Evolutionary conservation across 2,797 vertebrate genomes (phyloP).

Genomic region (Ceryle rudis): DNA sequence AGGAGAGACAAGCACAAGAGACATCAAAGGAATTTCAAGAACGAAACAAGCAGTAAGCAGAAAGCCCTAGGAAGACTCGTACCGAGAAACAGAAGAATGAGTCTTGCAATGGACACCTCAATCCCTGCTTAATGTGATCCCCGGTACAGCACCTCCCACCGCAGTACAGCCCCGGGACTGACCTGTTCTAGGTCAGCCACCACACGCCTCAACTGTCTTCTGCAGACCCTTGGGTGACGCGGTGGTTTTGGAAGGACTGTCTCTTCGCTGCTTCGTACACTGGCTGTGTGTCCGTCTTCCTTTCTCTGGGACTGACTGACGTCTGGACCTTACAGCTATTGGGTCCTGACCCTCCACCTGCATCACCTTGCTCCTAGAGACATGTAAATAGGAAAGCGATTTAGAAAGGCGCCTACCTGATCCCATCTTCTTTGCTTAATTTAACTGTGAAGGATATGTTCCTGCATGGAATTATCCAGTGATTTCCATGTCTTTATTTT

Average conservation of each 20-base stretch:
- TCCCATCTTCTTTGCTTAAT: not conserved
- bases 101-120: not conserved
- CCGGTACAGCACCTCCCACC: not conserved
- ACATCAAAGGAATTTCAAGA: not conserved
- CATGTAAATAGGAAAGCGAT: not conserved
- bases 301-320: not conserved
- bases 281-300: not conserved
- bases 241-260: not conserved
- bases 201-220: not conserved
- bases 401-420: not conserved
- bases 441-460: not conserved
- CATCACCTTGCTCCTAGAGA: not conserved
- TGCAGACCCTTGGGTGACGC: not conserved
- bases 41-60: slow-evolving; percentile 7
- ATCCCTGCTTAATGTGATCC: not conserved
- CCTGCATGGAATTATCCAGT: slow-evolving; percentile 1
- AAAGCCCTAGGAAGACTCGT: not conserved
- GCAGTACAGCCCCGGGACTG: not conserved
- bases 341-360: not conserved
- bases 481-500: slow-evolving; percentile 36
- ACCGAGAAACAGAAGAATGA: not conserved
- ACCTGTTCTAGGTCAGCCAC: not conserved
- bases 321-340: not conserved
- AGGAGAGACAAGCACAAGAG: not conserved
- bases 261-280: not conserved